These are phyloP conservation scores for Oeneis ivallda DNA, from an alignment of 2,888 invertebrate species.

Conservation along the genomic window DNA sequence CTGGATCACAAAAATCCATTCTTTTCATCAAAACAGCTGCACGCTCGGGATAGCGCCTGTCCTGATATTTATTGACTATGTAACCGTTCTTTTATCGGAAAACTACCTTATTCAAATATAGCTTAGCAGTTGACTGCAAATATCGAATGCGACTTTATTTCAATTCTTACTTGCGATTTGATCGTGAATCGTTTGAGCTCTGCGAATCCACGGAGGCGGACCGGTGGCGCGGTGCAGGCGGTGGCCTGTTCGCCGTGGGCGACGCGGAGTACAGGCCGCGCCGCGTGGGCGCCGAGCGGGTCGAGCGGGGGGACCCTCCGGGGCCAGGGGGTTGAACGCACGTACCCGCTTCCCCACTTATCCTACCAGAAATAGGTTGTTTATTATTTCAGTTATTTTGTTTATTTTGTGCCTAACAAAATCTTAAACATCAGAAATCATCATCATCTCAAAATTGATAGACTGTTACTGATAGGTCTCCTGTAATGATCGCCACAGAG, in stretches of 20 bases:
- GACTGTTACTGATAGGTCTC: no score
- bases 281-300: constrained; percentile 88
- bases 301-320: constrained; percentile 89
- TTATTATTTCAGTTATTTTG: no score
- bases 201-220: constrained; percentile 94
- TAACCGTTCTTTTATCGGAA: neutral
- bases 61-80: no score
- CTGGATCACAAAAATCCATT: no score
- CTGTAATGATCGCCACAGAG: no score
- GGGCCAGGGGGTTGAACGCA: constrained; percentile 50
- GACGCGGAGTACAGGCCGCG: constrained; percentile 88
- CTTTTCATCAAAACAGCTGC: no score
- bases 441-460: no score
- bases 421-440: no score
- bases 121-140: neutral
- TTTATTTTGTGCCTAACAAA: no score
- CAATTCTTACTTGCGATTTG: constrained; percentile 85
- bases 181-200: constrained; percentile 92
- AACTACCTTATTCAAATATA: neutral
- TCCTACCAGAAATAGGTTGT: constrained; percentile 44
- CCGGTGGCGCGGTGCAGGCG: constrained; percentile 83
- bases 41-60: no score
- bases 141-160: neutral
- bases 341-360: constrained; percentile 66
- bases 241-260: constrained; percentile 90